Evolutionary conservation across 2,113 vertebrate genomes (phyloP), one percentile per base, ranked within the genome.

Genomic region (Microtus montanus): DNA sequence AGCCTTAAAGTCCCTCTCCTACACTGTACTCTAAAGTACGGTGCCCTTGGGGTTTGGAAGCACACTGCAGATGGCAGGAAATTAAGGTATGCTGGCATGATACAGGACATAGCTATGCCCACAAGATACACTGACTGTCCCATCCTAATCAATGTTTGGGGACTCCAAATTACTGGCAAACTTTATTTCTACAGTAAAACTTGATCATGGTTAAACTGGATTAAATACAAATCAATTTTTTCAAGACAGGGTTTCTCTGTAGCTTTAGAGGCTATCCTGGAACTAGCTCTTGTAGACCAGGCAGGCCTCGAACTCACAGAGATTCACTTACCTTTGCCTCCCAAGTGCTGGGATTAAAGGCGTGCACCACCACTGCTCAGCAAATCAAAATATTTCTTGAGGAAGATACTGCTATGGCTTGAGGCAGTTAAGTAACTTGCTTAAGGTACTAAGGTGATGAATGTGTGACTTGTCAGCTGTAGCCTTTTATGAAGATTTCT

Each of bases 81-180:
- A 79, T 49, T 85, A 73, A 77, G 24, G 35, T 89, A 10, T 33
- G 77, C 2, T 8, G 33, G 33, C 66, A 70, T 73, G 87, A 94
- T 90, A 77, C 54, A 82, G 68, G n/a, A 77, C 22, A 35, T 49
- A 80, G 44, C 33, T 79, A 2, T 89, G 83, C 77, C 41, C 30
- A 66, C 26, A 61, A 71, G 84, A 66, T 52, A 52, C 8, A 71
- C 68, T 54, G 61, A 47, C 41, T 58, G 3, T 92, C 28, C 84
- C 41, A 90, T 82, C 35, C 44, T 92, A 35, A 44, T 82, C 52
- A 70, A 61, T 68, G 2, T 79, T 83, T 74, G 74, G 89, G 35
- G 26, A 95, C 92, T 47, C 38, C 68, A 92, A 83, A 95, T 41
- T 86, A 68, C 61, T 66, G 83, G 12, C 77, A 94, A 79, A 71